Evolutionary conservation across 2,113 vertebrate genomes (phyloP), one percentile per base, ranked within the genome.

Genomic region (Callocephalon fimbriatum): DNA sequence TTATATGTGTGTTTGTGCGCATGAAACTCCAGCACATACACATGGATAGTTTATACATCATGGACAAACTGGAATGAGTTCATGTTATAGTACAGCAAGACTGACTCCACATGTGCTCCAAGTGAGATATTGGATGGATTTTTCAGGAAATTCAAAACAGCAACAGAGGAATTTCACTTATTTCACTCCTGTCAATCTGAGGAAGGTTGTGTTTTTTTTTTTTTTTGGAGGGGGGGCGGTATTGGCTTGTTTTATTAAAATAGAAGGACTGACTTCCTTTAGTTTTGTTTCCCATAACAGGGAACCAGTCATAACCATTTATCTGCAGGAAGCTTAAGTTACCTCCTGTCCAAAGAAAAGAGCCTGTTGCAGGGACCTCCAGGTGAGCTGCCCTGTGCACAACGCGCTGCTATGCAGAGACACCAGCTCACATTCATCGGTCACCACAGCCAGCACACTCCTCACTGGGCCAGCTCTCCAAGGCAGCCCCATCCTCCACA

Each of bases 391-490:
- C n/a, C 32, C 51, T 9, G 0, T 31, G 53, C 63, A 59, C 19
- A 35, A 3, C 0, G 0, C 7, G 1, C 32, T 48, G 70, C 50
- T 78, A 16, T 62, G 86, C 61, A 71, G 72, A 44, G 73, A 37
- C 62, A 63, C 23, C 77, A 51, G 44, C 56, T 68, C 62, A 15
- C 37, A 38, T 32, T 40, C 54, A 22, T 14, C 40, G 56, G 53
- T 21, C 2, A 1, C 19, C 27, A 8, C 26, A 38, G 76, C 15
- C 85, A 40, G 45, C 31, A 25, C 42, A 19, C 12, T 9, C 22
- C 35, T 37, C 3, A 15, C 12, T 3, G 1, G 59, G 27, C 5
- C 0, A 2, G 56, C 42, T 73, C 72, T 40, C 0, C 0, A 50
- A 70, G 48, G 16, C 73, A 71, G 65, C 1, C 1, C 18, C 1